Conservation (phyloP, 2,888 invertebrate genomes). For the Orthonychiurus folsomi region DNA sequence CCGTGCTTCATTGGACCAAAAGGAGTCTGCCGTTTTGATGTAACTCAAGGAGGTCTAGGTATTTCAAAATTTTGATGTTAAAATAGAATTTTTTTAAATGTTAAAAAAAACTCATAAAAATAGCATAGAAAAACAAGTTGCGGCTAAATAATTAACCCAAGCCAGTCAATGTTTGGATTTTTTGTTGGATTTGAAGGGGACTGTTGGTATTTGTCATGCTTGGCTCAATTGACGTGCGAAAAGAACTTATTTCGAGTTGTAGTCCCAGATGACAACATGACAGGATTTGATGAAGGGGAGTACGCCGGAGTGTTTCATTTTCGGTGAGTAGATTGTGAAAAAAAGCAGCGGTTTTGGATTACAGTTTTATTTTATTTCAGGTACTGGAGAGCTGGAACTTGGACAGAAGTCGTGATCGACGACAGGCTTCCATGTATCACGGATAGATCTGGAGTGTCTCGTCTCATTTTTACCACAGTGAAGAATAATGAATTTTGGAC, state of each 20-base stretch:
- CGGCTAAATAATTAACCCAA: too few species aligned
- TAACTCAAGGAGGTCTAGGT: slow-evolving; percentile 3
- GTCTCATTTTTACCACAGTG: background rate
- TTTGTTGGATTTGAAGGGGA: too few species aligned
- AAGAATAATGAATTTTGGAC: slow-evolving; percentile 2
- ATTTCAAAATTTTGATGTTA: background rate
- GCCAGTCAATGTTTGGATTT: too few species aligned
- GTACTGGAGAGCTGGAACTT: background rate
- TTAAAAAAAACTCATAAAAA: too few species aligned
- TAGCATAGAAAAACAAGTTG: too few species aligned
- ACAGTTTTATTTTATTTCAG: background rate
- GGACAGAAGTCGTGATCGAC: slow-evolving; percentile 3
- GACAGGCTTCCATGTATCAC: slow-evolving; percentile 1
- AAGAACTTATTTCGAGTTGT: slow-evolving; percentile 4
- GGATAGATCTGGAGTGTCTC: background rate
- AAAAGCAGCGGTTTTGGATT: background rate
- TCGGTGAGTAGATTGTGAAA: background rate
- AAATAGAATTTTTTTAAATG: background rate
- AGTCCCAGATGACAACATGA: slow-evolving; percentile 3
- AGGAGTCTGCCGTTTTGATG: background rate
- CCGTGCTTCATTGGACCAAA: background rate
- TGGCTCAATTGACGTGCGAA: background rate
- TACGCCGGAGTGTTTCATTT: background rate
- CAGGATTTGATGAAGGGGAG: slow-evolving; percentile 1
- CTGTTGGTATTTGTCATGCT: slow-evolving; percentile 4